phyloP scores from a whole-genome alignment of 2,888 invertebrate genomes.

The Drosophila mettleri region DNA sequence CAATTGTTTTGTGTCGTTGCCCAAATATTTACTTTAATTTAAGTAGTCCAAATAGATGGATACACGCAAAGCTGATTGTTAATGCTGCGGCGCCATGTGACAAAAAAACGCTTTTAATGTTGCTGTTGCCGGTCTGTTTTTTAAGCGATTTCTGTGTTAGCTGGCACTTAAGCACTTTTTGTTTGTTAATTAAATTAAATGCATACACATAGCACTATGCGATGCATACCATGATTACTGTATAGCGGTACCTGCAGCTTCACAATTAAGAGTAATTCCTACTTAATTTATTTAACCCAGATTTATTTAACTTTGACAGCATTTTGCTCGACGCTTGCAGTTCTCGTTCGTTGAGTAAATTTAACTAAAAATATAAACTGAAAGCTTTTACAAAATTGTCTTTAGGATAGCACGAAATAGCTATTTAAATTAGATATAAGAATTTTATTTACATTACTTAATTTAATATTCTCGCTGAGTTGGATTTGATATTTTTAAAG shows the following conservation, averaged over 20 bases:
- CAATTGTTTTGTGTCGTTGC: slow-evolving; percentile 35
- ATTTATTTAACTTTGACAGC: slow-evolving; percentile 31
- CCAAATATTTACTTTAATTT: slow-evolving; percentile 64
- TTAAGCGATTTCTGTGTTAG: slow-evolving; percentile 12
- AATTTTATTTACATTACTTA: too few relatives aligned
- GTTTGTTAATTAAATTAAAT: slow-evolving; percentile 65
- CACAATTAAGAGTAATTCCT: slow-evolving; percentile 35
- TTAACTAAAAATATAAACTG: too few relatives aligned
- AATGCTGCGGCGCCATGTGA: slow-evolving; percentile 3
- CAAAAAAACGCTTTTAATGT: not conserved
- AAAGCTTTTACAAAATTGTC: too few relatives aligned
- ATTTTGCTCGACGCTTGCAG: too few relatives aligned
- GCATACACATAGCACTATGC: not conserved
- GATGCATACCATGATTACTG: not conserved
- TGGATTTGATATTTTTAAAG: too few relatives aligned
- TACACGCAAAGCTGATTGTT: not conserved
- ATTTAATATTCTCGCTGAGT: too few relatives aligned
- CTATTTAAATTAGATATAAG: too few relatives aligned
- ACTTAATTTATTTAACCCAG: slow-evolving; percentile 69
- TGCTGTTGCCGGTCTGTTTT: slow-evolving; percentile 6
- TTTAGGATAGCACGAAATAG: too few relatives aligned
- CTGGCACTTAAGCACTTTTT: slow-evolving; percentile 21
- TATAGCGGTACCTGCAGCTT: slow-evolving; percentile 8
- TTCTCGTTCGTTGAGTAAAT: too few relatives aligned
- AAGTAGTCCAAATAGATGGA: slow-evolving; percentile 1